phyloP scores from a whole-genome alignment of 2,113 vertebrate genomes.

The Sorex fumeus region DNA sequence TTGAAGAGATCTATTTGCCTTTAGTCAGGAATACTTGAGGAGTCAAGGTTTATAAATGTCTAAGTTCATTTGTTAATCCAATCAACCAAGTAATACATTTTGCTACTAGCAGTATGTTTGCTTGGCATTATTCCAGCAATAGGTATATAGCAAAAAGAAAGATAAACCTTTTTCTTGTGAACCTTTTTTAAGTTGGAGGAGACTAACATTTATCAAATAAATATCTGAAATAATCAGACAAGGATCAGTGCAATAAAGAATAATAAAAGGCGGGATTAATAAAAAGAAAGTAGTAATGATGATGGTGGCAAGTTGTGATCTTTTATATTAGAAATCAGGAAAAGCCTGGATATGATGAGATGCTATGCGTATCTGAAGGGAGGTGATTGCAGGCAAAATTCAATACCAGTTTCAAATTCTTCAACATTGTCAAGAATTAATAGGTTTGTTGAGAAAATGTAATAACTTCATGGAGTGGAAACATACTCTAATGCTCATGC shows the following conservation, averaged over 20 bases:
- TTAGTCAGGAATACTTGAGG: slow-evolving; percentile 51
- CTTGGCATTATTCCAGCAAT: neutral
- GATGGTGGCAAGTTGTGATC: neutral
- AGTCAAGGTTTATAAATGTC: neutral
- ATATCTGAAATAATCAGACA: neutral
- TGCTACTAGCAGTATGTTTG: neutral
- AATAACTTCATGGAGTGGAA: neutral
- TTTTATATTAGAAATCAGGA: neutral
- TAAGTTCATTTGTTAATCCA: slow-evolving; percentile 49
- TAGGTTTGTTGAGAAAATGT: neutral
- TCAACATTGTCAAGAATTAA: slow-evolving; percentile 5
- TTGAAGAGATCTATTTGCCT: slow-evolving; percentile 7
- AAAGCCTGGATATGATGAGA: neutral
- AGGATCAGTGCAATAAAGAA: neutral
- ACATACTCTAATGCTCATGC: neutral
- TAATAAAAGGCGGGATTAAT: neutral
- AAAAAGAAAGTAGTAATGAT: neutral
- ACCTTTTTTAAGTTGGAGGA: slow-evolving; percentile 19
- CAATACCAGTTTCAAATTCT: neutral
- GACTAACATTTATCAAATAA: neutral
- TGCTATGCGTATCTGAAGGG: neutral
- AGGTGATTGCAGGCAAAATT: neutral
- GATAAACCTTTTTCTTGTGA: neutral
- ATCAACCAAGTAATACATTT: slow-evolving; percentile 28
- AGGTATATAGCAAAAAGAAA: neutral